Evolutionary conservation across 2,113 vertebrate species (phyloP), one percentile per base, ranked within the genome.

Genomic region (Ursus arctos): DNA sequence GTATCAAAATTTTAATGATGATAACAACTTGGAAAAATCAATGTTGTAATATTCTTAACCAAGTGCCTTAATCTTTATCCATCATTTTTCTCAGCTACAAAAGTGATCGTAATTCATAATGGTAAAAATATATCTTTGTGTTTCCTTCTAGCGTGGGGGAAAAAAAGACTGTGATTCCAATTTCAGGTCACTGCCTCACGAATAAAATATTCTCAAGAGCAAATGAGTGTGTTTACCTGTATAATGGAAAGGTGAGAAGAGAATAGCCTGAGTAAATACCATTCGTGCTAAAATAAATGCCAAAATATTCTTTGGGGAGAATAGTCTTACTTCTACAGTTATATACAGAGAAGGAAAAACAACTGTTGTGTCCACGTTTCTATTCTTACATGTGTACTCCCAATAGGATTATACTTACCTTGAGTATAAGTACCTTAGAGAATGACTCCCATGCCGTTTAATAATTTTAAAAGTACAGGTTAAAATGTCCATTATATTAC

Each of bases 191-290:
- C 8, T 79, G 11, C 14, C 7, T 18, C 3, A 18, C 33, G 18
- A 95, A 95, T 71, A 49, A 65, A 88, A 40, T 91, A 79, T 97
- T 53, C 71, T 85, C 33, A 53, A 53, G 65, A 59, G 28, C 94
- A 87, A 88, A 91, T 91, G 16, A 84, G 15, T 24, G 19, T 40
- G 51, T 51, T 63, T 95, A 55, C 31, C 21, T 71, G 3, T 40
- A 65, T 93, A 93, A 88, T 40, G 21, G 40, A 96, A 81, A 53
- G 21, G 36, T 67, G 10, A 83, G 33, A 59, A 53, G 67, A 77
- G 51, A 92, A 33, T 69, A 90, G 28, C 36, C 63, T 83, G 28
- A 49, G 33, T 87, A 55, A 86, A 71, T 72, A 36, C 1, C 31
- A 80, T 90, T 83, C 26, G 49, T 84, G 14, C 1, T 61, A 51